Conservation (phyloP, 2,113 vertebrate genomes). For the Narcine bancroftii region DNA sequence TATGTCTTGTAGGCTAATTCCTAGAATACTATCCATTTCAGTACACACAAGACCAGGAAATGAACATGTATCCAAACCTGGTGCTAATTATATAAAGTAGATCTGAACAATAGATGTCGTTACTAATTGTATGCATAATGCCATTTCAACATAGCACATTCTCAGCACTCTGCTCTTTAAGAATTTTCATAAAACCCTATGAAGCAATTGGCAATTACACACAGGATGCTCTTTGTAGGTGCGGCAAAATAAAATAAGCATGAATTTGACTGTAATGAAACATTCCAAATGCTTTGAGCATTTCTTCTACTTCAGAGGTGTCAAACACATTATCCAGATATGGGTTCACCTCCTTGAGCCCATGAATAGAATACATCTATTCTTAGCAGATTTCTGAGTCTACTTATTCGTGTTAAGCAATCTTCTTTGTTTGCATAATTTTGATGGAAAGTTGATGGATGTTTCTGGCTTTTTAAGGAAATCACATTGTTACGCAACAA, state of each 20-base stretch:
- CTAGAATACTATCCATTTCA: background rate
- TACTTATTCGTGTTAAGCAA: constrained; percentile 43
- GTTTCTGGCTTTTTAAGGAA: too few relatives aligned
- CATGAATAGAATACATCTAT: background rate
- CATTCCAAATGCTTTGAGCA: background rate
- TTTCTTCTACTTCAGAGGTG: background rate
- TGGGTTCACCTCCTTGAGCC: background rate
- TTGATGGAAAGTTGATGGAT: too few relatives aligned
- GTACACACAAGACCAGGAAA: background rate
- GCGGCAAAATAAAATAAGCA: background rate
- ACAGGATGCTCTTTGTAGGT: background rate
- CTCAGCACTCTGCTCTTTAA: constrained; percentile 6
- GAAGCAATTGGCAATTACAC: background rate
- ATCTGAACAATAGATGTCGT: background rate
- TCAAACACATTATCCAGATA: background rate
- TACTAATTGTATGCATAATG: background rate
- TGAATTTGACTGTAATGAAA: background rate
- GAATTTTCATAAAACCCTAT: background rate
- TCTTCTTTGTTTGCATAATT: constrained; percentile 70
- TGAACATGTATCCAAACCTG: background rate
- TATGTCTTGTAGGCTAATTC: background rate
- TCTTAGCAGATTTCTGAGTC: background rate
- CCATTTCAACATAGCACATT: background rate
- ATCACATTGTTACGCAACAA: too few relatives aligned
- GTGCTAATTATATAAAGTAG: constrained; percentile 11